phyloP scores from a whole-genome alignment of 2,113 vertebrate species.

The Naja naja region DNA sequence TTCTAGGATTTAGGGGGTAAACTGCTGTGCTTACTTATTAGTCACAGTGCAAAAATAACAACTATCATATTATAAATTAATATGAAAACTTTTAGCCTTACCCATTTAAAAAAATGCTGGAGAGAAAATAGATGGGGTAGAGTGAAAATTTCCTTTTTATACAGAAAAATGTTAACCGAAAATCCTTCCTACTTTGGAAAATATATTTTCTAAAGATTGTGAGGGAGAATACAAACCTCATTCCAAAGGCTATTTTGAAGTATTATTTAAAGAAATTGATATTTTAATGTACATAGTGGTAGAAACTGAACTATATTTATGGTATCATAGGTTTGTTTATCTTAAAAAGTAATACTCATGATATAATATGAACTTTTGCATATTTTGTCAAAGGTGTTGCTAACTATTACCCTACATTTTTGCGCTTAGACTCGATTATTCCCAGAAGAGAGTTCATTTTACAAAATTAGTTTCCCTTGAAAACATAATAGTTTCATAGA shows the following conservation, averaged over 20 bases:
- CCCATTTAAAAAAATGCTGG: neutral
- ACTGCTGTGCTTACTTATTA: neutral
- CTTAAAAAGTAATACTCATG: neutral
- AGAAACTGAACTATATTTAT: neutral
- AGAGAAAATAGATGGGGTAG: neutral
- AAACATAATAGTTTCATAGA: neutral
- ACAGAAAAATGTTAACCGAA: neutral
- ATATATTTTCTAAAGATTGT: neutral
- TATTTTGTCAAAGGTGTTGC: neutral
- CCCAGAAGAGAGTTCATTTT: neutral
- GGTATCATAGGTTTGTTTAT: neutral
- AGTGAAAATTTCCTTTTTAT: neutral
- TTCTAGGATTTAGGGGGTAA: neutral
- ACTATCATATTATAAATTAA: neutral
- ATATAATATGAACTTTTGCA: neutral
- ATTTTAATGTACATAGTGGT: neutral
- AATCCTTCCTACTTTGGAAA: neutral
- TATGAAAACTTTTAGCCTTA: neutral
- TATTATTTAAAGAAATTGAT: neutral
- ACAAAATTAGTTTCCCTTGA: neutral
- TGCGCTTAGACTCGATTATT: neutral
- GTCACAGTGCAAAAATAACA: neutral
- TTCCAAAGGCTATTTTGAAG: neutral
- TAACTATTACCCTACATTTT: neutral
- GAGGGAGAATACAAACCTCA: neutral